Evolutionary conservation across 2,888 invertebrate genomes (phyloP), one percentile per base, ranked within the genome.

Genomic region (Oscheius sp.): DNA sequence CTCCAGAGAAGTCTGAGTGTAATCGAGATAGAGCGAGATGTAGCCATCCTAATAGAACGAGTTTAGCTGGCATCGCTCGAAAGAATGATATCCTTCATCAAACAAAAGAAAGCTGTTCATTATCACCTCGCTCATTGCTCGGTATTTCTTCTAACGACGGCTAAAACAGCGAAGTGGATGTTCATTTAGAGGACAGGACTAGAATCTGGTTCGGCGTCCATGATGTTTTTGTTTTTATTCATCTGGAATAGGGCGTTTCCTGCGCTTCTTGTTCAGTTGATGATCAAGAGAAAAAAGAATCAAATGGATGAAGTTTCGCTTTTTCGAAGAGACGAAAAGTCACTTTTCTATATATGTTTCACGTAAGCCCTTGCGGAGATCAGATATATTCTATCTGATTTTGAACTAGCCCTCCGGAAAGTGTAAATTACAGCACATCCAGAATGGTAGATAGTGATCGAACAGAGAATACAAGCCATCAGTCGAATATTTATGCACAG

Each of bases 21-120:
- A 58, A 42, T 61, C 27, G 61, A 61, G 61, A 61, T 61, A 45
- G 42, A 61, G 61, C 61, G 61, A 61, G 61, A 61, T 61, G 61
- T 61, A 61, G 61, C 61, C 58, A 25, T 61, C 61, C 61, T 61
- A 61, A 61, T 61, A 29, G 61, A 61, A 61, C 61, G 61, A 61
- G 61, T 61, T 61, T 55, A 33, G 31, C 61, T 61, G 61, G 61
- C 61, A 61, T 15, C 61, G 61, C 61, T 58, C 39, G 58, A 58
- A 53, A 42, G 45, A 45, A 61, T 29, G 45, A 61, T 61, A 61
- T 61, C 61, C 61, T 61, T 45, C 17, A 45, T 42, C 55, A 34
- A 31, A 45, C 17, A 45, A 61, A 29, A 61, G 61, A 23, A 27
- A 39, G 61, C 61, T 45, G 42, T 61, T 45, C 27, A 45, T 39